Evolutionary conservation across 2,113 vertebrate genomes (phyloP).

Genomic region (Smithornis capensis): DNA sequence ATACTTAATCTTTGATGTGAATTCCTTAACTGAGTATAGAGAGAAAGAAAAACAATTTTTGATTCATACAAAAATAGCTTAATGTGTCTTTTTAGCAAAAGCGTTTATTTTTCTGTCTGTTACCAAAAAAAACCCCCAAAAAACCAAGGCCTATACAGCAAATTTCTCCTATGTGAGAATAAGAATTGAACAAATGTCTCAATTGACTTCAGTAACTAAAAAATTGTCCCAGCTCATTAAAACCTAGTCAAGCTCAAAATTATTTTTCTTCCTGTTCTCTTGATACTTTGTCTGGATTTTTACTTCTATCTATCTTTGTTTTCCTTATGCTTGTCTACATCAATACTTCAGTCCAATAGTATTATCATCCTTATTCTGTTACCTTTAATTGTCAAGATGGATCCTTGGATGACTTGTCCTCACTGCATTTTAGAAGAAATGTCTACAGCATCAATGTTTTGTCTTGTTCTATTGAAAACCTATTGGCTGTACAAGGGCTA

Average conservation of each 20-base stretch:
- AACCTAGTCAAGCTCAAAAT: not conserved
- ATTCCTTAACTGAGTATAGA: not conserved
- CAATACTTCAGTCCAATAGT: not conserved
- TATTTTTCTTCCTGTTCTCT: not conserved
- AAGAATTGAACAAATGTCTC: not conserved
- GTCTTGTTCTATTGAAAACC: not conserved
- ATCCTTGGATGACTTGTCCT: not conserved
- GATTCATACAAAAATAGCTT: not conserved
- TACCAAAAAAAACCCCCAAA: not conserved
- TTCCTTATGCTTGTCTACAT: not conserved
- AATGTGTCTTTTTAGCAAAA: not conserved
- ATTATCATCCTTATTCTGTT: not conserved
- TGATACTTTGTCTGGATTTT: not conserved
- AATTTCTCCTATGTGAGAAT: not conserved
- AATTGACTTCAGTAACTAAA: not conserved
- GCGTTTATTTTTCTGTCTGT: not conserved
- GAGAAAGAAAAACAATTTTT: not conserved
- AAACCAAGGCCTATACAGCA: not conserved
- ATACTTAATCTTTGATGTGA: not conserved
- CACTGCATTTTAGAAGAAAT: not conserved
- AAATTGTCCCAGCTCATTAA: not conserved
- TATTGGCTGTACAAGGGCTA: not conserved
- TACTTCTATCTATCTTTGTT: not conserved
- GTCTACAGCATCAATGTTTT: not conserved
- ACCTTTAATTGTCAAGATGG: not conserved